These are phyloP conservation scores for Coronaproctus castanopsis DNA, from an alignment of 2,888 invertebrate genomes.

Conservation along the genomic window DNA sequence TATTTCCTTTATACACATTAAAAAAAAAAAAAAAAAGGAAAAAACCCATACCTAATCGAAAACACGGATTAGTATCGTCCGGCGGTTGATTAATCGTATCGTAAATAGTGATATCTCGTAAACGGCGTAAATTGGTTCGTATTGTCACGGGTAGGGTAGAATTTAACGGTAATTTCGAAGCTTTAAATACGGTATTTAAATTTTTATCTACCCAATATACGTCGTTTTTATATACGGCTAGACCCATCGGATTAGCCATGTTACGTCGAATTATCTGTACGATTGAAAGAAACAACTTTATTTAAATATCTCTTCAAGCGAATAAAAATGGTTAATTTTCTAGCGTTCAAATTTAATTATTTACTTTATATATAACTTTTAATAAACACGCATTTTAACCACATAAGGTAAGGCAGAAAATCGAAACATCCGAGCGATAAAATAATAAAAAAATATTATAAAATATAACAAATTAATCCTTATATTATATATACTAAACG, in stretches of 20 bases:
- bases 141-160: slow-evolving; percentile 42
- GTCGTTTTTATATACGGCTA: slow-evolving; percentile 61
- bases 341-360: too few species aligned
- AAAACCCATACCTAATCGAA: slow-evolving; percentile 26
- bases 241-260: slow-evolving; percentile 81
- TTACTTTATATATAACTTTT: too few species aligned
- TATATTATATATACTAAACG: too few species aligned
- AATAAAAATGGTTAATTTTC: too few species aligned
- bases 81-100: slow-evolving; percentile 71
- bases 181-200: slow-evolving; percentile 58
- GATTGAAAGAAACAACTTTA: too few species aligned
- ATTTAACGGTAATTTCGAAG: slow-evolving; percentile 56
- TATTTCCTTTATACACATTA: not conserved
- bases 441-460: too few species aligned
- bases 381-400: too few species aligned
- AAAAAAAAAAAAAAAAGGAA: not conserved
- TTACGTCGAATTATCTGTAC: slow-evolving; percentile 59
- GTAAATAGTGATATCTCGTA: slow-evolving; percentile 79
- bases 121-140: slow-evolving; percentile 59
- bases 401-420: too few species aligned
- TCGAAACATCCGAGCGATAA: too few species aligned
- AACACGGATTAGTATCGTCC: slow-evolving; percentile 63
- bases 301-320: too few species aligned
- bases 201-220: slow-evolving; percentile 93
- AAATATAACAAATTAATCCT: too few species aligned